Percentiles rank a stretch among this genome's conserved stretches.
phyloP scores from a whole-genome alignment of 2,113 vertebrate genomes.

The Motacilla tschutschensis region DNA sequence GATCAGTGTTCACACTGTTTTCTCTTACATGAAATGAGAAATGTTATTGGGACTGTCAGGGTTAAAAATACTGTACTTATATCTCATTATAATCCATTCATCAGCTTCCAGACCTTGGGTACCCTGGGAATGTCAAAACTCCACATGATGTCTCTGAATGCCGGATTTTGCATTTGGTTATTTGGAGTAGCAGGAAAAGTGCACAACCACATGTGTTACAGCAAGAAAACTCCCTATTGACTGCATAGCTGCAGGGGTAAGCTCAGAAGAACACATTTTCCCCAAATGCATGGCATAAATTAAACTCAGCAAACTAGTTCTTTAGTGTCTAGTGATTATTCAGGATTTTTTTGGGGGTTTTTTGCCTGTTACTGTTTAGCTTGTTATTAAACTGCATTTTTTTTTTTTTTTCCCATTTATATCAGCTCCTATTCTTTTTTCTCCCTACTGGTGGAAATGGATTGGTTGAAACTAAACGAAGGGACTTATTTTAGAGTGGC shows the following conservation, averaged over 20 bases:
- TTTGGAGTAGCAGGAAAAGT: not conserved
- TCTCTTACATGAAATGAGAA: not conserved
- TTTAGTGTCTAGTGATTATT: not conserved
- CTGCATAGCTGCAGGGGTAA: not conserved
- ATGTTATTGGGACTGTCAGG: not conserved
- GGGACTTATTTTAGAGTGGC: not conserved
- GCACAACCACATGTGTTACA: not conserved
- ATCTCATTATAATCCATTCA: not conserved
- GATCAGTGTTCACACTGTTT: not conserved
- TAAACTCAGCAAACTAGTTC: not conserved
- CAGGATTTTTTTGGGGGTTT: not conserved
- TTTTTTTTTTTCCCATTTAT: not conserved
- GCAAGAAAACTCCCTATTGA: slow-evolving; percentile 5
- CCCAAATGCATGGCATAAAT: not conserved
- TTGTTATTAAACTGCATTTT: not conserved
- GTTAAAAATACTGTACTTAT: slow-evolving; percentile 18
- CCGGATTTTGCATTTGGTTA: slow-evolving; percentile 9
- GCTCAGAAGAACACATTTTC: not conserved
- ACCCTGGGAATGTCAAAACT: not conserved
- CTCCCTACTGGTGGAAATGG: not conserved
- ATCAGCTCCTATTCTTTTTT: not conserved
- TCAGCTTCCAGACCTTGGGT: not conserved
- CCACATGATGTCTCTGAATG: not conserved
- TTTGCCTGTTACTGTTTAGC: not conserved
- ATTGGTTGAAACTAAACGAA: not conserved